Base-by-base conservation (phyloP, 2,888 invertebrate genomes). In the Agrilus mali region DNA sequence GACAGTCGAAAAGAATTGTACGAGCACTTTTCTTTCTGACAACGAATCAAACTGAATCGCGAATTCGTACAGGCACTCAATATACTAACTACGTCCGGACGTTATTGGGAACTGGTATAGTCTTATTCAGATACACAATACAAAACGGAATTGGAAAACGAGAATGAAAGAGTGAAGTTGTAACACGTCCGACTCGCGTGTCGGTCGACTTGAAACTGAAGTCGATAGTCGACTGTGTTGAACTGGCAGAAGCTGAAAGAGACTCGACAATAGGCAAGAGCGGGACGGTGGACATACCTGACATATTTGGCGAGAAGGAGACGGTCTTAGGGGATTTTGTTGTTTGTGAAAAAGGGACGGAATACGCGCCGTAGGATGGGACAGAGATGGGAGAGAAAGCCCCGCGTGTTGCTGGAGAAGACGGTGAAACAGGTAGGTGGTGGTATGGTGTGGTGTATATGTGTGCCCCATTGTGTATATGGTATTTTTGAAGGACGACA, bases 201-300 rank as follows among this genome's bases (percentile, higher is more conserved):
- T 48, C 41, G 47, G 47, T 50, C 54, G 50, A 51, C 50, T 53
- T 51, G 52, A 55, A 48, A 55, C 56, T 56, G 53, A 55, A 53
- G 47, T 33, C 40, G 44, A 44, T 22, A 42, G 31, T 40, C 43
- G 39, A 49, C 47, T 44, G 27, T 27, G 27, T 27, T 27, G 10
- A 10, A 27, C 27, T 27, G 27, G 27, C 27, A 27, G 27, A 27
- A 27, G 27, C 27, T 27, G 27, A 27, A 20, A 27, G 46, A 45
- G 43, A 43, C 42, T 48, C 49, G 49, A 60, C 61, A 61, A 60
- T 60, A 54, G 53, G 49, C 48, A 45, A 56, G 61, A 59, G 60
- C 60, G 62, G 61, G 62, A 61, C 55, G 59, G 55, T 60, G 59
- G 52, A 59, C 59, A 65, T 65, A 60, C 59, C 60, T 63, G 60